phyloP scores from a whole-genome alignment of 2,888 invertebrate species.

The Lepidocyrtoides sp. region DNA sequence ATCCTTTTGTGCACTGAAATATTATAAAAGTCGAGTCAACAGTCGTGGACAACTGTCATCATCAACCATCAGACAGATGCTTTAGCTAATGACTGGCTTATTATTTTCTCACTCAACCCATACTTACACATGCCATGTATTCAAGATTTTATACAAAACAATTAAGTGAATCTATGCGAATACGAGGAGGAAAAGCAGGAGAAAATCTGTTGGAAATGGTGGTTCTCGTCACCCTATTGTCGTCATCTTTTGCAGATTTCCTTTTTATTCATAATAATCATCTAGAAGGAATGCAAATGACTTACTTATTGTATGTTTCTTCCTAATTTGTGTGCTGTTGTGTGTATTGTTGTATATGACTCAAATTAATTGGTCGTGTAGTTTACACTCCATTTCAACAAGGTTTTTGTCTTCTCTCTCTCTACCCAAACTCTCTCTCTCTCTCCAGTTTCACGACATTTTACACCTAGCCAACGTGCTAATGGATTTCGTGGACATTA shows the following conservation, averaged over 20 bases:
- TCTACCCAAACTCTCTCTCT: not conserved
- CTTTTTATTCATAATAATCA: slow-evolving; percentile 33
- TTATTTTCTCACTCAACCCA: not conserved
- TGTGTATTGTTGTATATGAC: no score
- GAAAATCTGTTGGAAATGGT: slow-evolving; percentile 31
- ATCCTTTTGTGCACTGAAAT: not conserved
- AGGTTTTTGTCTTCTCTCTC: not conserved
- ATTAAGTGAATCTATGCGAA: not conserved
- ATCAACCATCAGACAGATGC: slow-evolving; percentile 36
- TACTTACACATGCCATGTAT: not conserved
- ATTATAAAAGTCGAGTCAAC: not conserved
- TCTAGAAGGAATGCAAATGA: slow-evolving; percentile 33
- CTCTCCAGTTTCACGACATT: not conserved
- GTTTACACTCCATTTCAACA: slow-evolving; percentile 38
- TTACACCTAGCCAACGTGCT: slow-evolving; percentile 4
- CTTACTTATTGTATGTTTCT: slow-evolving; percentile 22
- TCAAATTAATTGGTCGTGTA: slow-evolving; percentile 42
- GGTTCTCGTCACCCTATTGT: slow-evolving; percentile 23
- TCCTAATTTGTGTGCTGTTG: not conserved
- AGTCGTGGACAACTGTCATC: slow-evolving; percentile 44
- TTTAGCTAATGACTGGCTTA: slow-evolving; percentile 28
- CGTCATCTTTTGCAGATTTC: slow-evolving; percentile 35
- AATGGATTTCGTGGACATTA: slow-evolving; percentile 19
- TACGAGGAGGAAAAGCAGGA: not conserved
- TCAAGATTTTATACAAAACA: not conserved